Evolutionary conservation across 2,113 vertebrate genomes (phyloP).

Genomic region (Cepphus grylle): DNA sequence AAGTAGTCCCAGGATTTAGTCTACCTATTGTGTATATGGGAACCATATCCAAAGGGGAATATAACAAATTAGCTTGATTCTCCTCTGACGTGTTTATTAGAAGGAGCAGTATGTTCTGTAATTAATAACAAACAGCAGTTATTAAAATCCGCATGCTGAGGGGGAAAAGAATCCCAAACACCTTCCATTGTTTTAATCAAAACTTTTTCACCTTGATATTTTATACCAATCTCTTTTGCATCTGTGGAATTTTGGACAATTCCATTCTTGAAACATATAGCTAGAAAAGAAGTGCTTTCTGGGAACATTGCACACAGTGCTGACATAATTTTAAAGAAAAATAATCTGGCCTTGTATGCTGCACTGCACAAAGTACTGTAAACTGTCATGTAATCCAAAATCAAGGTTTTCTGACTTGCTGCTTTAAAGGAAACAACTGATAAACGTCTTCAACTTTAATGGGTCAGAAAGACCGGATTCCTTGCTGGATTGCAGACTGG

Average conservation of each 20-base stretch:
- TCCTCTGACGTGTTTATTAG: constrained; percentile 1
- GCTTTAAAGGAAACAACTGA: not conserved
- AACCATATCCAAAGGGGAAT: constrained; percentile 17
- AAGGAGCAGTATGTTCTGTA: constrained; percentile 37
- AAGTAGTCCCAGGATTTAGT: not conserved
- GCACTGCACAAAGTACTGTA: not conserved
- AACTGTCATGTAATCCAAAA: not conserved
- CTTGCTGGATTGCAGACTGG: not conserved
- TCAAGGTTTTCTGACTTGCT: not conserved
- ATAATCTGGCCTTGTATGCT: not conserved
- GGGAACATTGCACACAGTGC: not conserved
- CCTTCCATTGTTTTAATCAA: not conserved
- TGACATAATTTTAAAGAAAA: not conserved
- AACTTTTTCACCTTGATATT: not conserved
- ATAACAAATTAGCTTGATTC: constrained; percentile 28
- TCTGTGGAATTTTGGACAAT: not conserved
- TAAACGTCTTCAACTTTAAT: not conserved
- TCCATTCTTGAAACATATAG: not conserved
- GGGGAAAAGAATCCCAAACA: not conserved
- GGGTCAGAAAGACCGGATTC: constrained; percentile 11
- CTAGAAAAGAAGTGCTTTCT: not conserved
- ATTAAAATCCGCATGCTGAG: constrained; percentile 11
- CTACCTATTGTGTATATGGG: not conserved
- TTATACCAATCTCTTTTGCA: not conserved
- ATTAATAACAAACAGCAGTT: constrained; percentile 53